Evolutionary conservation across 2,797 vertebrate genomes (phyloP).

Genomic region (Saxicola maurus): DNA sequence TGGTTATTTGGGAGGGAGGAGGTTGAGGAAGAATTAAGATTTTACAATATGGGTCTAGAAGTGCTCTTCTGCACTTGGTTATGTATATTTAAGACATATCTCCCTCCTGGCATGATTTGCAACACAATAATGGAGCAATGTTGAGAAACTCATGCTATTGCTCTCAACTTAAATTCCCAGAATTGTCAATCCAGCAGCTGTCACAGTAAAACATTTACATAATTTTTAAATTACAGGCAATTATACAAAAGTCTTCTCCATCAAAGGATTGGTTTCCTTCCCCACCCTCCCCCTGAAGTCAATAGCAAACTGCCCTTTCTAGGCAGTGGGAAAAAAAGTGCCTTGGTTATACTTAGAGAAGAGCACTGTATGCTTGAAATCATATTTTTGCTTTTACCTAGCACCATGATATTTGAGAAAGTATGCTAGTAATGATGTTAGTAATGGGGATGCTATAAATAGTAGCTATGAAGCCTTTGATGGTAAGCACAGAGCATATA

Average conservation of each 20-base stretch:
- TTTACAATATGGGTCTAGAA: constrained; percentile 38
- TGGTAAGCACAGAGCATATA: background rate
- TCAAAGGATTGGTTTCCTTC: constrained; percentile 32
- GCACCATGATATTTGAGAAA: background rate
- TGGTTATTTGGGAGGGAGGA: constrained; percentile 29
- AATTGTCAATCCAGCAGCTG: constrained; percentile 43
- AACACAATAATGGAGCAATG: constrained; percentile 12
- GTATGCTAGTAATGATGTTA: background rate
- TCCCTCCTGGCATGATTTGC: constrained; percentile 44
- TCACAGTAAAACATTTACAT: constrained; percentile 24
- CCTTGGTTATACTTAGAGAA: background rate
- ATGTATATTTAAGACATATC: constrained; percentile 45
- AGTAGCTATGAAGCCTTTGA: background rate
- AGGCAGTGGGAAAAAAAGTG: background rate
- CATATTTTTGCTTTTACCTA: background rate
- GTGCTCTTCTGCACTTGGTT: constrained; percentile 40
- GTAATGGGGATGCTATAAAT: background rate
- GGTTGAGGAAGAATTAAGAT: constrained; percentile 32
- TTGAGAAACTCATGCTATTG: constrained; percentile 18
- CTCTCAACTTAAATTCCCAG: constrained; percentile 43
- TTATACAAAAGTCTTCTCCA: constrained; percentile 18
- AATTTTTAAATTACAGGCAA: constrained; percentile 51
- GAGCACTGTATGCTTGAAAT: background rate
- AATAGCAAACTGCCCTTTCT: background rate
- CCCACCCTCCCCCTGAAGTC: constrained; percentile 46